Evolutionary conservation across 2,888 invertebrate species (phyloP).

Genomic region (Anthoptus insignis): DNA sequence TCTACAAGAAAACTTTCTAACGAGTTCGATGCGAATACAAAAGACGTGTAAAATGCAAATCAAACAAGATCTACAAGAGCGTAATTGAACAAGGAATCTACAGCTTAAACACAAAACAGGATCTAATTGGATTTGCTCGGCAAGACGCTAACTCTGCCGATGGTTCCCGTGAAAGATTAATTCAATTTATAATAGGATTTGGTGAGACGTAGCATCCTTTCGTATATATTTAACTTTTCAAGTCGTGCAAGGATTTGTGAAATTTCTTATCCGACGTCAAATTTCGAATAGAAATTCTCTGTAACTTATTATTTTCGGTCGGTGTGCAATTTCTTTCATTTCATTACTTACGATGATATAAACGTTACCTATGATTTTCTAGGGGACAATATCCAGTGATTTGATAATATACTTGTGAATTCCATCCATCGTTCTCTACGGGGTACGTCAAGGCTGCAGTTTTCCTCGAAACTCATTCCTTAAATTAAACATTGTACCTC

Average conservation of each 20-base stretch:
- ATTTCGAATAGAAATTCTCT: slow-evolving; percentile 21
- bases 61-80: slow-evolving; percentile 31
- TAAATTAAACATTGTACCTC: slow-evolving; percentile 87
- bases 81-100: slow-evolving; percentile 37
- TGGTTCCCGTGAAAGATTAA: slow-evolving; percentile 47
- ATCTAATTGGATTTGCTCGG: slow-evolving; percentile 57
- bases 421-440: slow-evolving; percentile 53
- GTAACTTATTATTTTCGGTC: neutral
- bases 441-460: slow-evolving; percentile 48
- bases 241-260: slow-evolving; percentile 54
- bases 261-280: slow-evolving; percentile 51
- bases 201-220: slow-evolving; percentile 53
- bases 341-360: no score
- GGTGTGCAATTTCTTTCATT: slow-evolving; percentile 16
- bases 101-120: slow-evolving; percentile 44
- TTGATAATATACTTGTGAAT: slow-evolving; percentile 44
- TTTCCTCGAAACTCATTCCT: slow-evolving; percentile 31
- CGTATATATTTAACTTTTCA: slow-evolving; percentile 55
- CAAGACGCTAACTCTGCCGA: slow-evolving; percentile 51
- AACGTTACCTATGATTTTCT: slow-evolving; percentile 27
- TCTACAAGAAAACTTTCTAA: neutral
- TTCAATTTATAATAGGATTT: slow-evolving; percentile 57
- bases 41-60: slow-evolving; percentile 31
- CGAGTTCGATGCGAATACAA: slow-evolving; percentile 19
- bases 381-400: slow-evolving; percentile 41